Base-by-base conservation (phyloP, 1,140 invertebrate genomes). In the Chrysopa pallens region DNA sequence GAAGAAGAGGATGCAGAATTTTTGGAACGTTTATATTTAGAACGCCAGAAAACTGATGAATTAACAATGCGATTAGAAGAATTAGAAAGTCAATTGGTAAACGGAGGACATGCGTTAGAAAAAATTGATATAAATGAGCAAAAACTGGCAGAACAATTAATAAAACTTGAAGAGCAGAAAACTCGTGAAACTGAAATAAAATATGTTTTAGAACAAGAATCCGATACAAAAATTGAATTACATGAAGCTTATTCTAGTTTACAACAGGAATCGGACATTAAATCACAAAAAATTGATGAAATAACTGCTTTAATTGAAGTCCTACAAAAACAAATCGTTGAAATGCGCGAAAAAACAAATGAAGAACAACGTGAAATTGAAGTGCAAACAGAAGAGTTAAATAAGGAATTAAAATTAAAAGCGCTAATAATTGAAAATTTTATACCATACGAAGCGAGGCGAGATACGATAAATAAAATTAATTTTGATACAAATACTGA, bases 401-500 rank as follows among this genome's bases (percentile, higher is more conserved):
- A 75, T 2, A 74, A 77, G 52, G 68, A 82, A 51, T 59, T 85
- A 36, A 83, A 84, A 49, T 63, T 82, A 6, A 75, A 80, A 45
- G 73, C 81, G 52, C 67, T 93, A 8, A 84, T 93, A 38, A 91
- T 95, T 46, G 90, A 95, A 52, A 92, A 92, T 62, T 96, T 96
- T 60, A 88, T 96, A 55, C 90, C 91, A n/a, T 67, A 73, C 6
- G 84, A 88, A 50, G 85, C 92, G 17, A 82, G 86, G 50, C 73
- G 76, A 38, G 78, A 81, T 50, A 74, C 93, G 8, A 65, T 78
- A 51, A 74, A 59, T 46, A 74, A 72, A 52, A 76, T 73, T 53
- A 65, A 72, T 12, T 91, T 80, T 61, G 84, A 92, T 59, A 88
- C 94, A 51, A 80, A 84, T 52, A 68, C 82, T 46, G 86, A 92